Evolutionary conservation across 2,113 vertebrate genomes (phyloP).

Genomic region (Axis porcinus): DNA sequence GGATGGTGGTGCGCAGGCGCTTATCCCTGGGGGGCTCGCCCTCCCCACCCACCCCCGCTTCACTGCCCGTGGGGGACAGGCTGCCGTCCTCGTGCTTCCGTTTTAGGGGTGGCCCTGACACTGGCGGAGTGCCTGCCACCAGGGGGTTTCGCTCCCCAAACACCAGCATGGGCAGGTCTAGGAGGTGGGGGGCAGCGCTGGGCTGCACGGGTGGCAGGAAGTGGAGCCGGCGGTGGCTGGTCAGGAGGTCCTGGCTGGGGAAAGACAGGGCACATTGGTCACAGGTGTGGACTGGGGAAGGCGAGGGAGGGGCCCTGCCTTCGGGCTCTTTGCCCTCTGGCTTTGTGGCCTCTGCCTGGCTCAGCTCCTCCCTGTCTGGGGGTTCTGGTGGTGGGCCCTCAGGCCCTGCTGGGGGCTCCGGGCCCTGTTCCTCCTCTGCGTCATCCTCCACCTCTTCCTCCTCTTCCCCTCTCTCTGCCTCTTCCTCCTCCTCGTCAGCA

Average conservation of each 20-base stretch:
- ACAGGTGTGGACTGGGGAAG: constrained; percentile 31
- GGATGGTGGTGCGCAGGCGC: constrained; percentile 91
- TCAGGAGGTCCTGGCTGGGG: constrained; percentile 62
- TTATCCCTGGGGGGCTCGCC: constrained; percentile 78
- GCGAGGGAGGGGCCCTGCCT: not conserved
- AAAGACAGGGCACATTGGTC: constrained; percentile 69
- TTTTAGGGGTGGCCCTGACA: constrained; percentile 65
- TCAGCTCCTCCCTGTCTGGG: constrained; percentile 37
- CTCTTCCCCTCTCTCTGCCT: constrained; percentile 54
- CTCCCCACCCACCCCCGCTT: constrained; percentile 62
- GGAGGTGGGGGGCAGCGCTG: not conserved
- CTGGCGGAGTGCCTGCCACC: not conserved
- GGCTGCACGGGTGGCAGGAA: constrained; percentile 56
- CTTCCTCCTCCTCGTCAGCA: constrained; percentile 66
- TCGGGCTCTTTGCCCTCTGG: constrained; percentile 42
- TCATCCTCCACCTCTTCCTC: constrained; percentile 65
- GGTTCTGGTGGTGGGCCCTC: constrained; percentile 12
- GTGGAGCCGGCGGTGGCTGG: constrained; percentile 54
- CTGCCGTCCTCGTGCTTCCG: constrained; percentile 78
- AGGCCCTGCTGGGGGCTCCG: not conserved
- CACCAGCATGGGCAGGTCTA: constrained; percentile 67
- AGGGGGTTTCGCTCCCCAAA: constrained; percentile 63
- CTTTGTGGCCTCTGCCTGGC: constrained; percentile 15
- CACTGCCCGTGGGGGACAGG: constrained; percentile 75
- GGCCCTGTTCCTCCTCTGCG: constrained; percentile 38